Evolutionary conservation across 2,888 invertebrate species (phyloP), one percentile per base, ranked within the genome.

Genomic region (Pomacea canaliculata): DNA sequence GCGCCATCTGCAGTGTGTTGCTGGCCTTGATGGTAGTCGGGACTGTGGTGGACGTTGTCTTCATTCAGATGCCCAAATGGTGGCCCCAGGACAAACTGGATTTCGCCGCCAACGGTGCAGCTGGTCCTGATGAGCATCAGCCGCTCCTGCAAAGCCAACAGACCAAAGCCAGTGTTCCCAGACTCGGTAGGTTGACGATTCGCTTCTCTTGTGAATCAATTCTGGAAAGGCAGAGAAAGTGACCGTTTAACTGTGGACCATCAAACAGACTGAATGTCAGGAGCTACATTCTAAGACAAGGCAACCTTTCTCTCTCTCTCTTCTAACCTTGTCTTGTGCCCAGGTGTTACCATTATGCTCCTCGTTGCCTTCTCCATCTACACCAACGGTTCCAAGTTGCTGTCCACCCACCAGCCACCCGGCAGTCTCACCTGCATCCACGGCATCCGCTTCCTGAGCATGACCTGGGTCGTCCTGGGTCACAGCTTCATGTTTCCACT

Each of bases 401-500:
- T 86, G 75, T 79, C 81, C 73, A 83, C 85, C 1, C 74, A 76
- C 10, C 83, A 85, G 51, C 73, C 81, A 10, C 73, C 80, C 3
- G 85, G 83, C n/a, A 81, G 79, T 19, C 78, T 95, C 82, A 92
- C 93, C 65, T 94, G 94, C 85, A 93, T 95, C 79, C 94, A 95
- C 83, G 94, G 95, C 16, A 92, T 95, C 62, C 92, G 95, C 81
- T 93, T 89, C 77, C 71, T 89, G 73, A 86, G 86, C 76, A 86
- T 89, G 86, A 83, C 83, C 37, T 89, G 89, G 89, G 87, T 89
- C 46, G 86, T 89, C 16, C 85, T 89, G 10, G 88, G 88, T 37
- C 89, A 89, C 72, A 78, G 84, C 0, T 85, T 79, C 69, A 78
- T 81, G 2, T 81, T 85, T 59, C 27, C 65, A 2, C 23, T 62